Percentiles rank a stretch among this genome's conserved stretches.
These are phyloP conservation scores for Betta splendens DNA, from an alignment of 2,797 vertebrate genomes.

Conservation along the genomic window DNA sequence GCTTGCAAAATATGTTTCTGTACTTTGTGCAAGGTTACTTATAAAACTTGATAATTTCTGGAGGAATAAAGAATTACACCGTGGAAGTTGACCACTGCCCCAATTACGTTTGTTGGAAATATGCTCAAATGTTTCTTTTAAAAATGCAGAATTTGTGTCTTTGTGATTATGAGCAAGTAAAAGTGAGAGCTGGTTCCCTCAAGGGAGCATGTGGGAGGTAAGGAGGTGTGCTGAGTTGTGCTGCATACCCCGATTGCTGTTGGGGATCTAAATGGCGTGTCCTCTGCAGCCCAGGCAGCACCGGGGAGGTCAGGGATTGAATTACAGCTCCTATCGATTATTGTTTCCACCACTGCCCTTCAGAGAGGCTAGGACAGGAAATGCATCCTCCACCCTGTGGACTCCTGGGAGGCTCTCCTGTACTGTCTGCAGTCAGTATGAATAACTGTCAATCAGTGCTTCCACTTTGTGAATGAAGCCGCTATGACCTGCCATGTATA, in stretches of 20 bases:
- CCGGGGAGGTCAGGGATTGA: constrained; percentile 75
- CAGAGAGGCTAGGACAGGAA: constrained; percentile 76
- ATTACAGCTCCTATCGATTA: constrained; percentile 79
- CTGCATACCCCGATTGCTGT: constrained; percentile 47
- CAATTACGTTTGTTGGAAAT: too few relatives aligned
- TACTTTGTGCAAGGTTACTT: constrained; percentile 10
- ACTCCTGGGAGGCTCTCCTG: constrained; percentile 66
- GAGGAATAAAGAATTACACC: neutral
- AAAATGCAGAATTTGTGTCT: constrained; percentile 13
- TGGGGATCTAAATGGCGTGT: constrained; percentile 65
- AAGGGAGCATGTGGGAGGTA: constrained; percentile 8
- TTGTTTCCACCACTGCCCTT: constrained; percentile 71
- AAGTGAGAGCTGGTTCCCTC: constrained; percentile 5
- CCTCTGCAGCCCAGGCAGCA: constrained; percentile 66
- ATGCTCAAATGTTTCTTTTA: too few relatives aligned
- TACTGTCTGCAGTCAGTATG: constrained; percentile 59
- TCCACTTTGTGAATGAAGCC: constrained; percentile 62
- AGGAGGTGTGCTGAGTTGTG: constrained; percentile 33
- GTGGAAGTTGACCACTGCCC: neutral
- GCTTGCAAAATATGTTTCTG: constrained; percentile 8
- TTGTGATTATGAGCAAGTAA: constrained; percentile 6
- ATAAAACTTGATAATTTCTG: neutral
- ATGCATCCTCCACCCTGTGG: constrained; percentile 71
- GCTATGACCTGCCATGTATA: constrained; percentile 38
- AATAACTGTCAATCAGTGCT: constrained; percentile 51